A percentile compares a stretch with the other conserved stretches of the same genome.
phyloP scores from a whole-genome alignment of 2,797 vertebrate species.

The Microhierax caerulescens region DNA sequence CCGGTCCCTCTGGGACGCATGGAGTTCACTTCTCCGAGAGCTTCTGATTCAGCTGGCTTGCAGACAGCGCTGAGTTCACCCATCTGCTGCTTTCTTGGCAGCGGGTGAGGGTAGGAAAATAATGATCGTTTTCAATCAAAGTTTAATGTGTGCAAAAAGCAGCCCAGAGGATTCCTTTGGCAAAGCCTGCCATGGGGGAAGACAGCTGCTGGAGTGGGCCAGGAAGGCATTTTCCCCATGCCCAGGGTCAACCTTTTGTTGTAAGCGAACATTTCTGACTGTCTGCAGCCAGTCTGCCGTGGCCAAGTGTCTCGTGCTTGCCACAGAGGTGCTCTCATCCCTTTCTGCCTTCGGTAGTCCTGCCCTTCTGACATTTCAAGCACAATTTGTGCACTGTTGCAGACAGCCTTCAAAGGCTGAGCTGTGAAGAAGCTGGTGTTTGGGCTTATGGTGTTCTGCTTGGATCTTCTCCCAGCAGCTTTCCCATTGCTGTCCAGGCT shows the following conservation, averaged over 20 bases:
- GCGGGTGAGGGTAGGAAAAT: background rate
- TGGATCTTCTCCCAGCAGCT: background rate
- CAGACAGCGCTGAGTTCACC: background rate
- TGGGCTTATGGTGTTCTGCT: fast-evolving
- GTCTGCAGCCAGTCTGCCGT: background rate
- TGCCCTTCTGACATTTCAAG: background rate
- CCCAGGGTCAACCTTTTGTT: background rate
- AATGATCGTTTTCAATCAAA: background rate
- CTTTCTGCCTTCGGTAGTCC: background rate
- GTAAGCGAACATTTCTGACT: background rate
- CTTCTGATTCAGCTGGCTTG: background rate
- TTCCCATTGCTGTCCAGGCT: background rate
- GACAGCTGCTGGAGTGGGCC: background rate
- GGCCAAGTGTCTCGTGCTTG: fast-evolving
- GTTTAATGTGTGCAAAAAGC: background rate
- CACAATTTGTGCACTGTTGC: background rate
- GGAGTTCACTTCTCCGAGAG: background rate
- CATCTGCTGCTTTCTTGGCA: background rate
- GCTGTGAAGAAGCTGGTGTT: fast-evolving
- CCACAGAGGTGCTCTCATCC: background rate
- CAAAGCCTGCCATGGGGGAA: fast-evolving
- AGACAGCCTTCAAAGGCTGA: background rate
- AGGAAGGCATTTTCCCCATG: background rate
- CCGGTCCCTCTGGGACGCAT: background rate
- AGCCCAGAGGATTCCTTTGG: background rate